phyloP scores from a whole-genome alignment of 2,113 vertebrate species.

The Nycticryphes semicollaris region DNA sequence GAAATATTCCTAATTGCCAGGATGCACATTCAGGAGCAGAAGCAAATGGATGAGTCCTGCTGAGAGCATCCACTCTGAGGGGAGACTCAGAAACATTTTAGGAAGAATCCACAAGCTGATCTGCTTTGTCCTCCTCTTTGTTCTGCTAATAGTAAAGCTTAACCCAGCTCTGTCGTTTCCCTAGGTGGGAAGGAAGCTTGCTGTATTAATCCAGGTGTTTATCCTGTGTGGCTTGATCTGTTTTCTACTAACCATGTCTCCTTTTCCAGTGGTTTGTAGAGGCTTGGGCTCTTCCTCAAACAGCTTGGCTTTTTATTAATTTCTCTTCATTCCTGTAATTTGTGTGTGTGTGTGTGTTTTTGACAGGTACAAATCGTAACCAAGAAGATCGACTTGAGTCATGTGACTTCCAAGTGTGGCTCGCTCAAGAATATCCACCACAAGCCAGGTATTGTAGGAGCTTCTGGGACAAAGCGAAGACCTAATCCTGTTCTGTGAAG shows the following conservation, averaged over 20 bases:
- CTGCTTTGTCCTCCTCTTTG: constrained; percentile 12
- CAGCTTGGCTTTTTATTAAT: neutral
- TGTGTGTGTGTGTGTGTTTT: constrained; percentile 5
- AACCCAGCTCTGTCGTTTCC: constrained; percentile 13
- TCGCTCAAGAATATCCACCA: constrained; percentile 93
- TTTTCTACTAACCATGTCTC: constrained; percentile 64
- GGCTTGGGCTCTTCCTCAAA: neutral
- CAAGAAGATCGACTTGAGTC: constrained; percentile 95
- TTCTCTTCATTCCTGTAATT: neutral
- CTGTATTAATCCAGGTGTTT: constrained; percentile 57
- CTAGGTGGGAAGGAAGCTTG: constrained; percentile 40
- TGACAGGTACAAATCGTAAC: constrained; percentile 89
- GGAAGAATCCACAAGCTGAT: constrained; percentile 1
- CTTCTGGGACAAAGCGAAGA: neutral
- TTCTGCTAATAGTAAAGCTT: constrained; percentile 53
- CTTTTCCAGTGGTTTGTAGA: constrained; percentile 62
- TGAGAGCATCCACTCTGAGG: neutral
- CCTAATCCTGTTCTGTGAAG: neutral
- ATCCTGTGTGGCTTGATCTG: constrained; percentile 31
- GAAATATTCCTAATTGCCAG: neutral
- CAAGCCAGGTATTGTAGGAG: constrained; percentile 85
- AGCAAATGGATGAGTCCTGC: neutral
- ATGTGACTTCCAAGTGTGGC: constrained; percentile 91
- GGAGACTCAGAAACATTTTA: neutral
- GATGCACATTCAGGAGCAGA: neutral